A percentile compares a stretch with the other conserved stretches of the same genome.
Evolutionary conservation across 2,797 vertebrate genomes (phyloP).

Genomic region (Brotogeris chrysoptera): DNA sequence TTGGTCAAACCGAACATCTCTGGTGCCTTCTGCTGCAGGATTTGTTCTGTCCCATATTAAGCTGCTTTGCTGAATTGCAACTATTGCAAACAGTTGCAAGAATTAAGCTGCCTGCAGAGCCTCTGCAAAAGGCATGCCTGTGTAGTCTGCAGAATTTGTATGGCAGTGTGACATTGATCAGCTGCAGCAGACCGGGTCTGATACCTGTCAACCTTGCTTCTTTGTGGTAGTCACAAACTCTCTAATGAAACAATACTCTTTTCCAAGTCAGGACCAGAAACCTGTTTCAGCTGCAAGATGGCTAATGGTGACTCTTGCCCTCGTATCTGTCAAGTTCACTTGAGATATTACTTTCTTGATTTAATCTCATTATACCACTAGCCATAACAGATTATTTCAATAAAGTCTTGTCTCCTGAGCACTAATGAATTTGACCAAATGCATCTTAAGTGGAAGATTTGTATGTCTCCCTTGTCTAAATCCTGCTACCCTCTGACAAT

Average conservation of each 20-base stretch:
- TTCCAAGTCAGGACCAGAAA: not conserved
- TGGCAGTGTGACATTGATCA: not conserved
- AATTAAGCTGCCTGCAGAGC: not conserved
- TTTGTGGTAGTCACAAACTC: not conserved
- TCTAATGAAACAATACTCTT: not conserved
- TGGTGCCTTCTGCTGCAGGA: not conserved
- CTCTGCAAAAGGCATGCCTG: not conserved
- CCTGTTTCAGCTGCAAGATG: not conserved
- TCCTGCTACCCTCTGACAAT: not conserved
- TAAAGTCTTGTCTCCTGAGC: not conserved
- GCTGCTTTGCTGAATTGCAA: not conserved
- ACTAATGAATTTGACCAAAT: not conserved
- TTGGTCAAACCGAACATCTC: not conserved
- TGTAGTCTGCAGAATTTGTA: not conserved
- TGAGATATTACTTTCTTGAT: not conserved
- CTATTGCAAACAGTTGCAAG: not conserved
- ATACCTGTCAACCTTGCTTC: not conserved
- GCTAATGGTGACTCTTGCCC: not conserved
- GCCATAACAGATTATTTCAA: not conserved
- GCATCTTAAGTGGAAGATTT: not conserved
- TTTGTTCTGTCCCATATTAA: not conserved
- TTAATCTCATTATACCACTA: not conserved
- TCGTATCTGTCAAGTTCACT: not conserved
- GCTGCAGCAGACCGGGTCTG: not conserved
- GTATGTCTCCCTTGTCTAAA: not conserved